phyloP scores from a whole-genome alignment of 2,888 invertebrate genomes.

The Epinotia nisella region DNA sequence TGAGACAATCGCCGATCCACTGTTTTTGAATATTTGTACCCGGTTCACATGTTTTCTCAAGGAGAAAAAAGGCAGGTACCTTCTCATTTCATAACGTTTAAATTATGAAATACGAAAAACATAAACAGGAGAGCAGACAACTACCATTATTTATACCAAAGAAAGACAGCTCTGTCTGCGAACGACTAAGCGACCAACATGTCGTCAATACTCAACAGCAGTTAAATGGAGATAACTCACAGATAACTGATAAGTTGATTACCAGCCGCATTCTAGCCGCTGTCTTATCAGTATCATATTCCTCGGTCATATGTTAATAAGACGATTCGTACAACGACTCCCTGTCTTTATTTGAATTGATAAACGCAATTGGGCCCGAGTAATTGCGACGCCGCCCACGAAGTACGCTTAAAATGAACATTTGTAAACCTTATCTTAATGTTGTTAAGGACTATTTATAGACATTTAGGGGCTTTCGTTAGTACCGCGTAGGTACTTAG shows the following conservation, averaged over 20 bases:
- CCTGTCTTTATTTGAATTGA: conserved; percentile 29
- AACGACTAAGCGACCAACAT: conserved; percentile 15
- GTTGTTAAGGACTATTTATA: conserved; percentile 9
- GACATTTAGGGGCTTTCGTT: not conserved
- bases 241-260: conserved; percentile 30
- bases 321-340: conserved; percentile 14
- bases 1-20: no score
- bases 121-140: not conserved
- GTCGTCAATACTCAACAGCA: conserved; percentile 32
- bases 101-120: not conserved
- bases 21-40: no score
- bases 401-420: conserved; percentile 4
- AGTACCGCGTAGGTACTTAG: not conserved
- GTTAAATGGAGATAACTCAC: conserved; percentile 3
- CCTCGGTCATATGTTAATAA: conserved; percentile 17
- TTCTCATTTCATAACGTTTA: not conserved
- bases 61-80: no score
- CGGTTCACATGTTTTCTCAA: no score
- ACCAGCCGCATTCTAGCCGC: not conserved
- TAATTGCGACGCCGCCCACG: conserved; percentile 31
- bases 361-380: conserved; percentile 32
- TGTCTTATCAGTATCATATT: conserved; percentile 7
- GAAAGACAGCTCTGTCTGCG: not conserved
- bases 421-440: conserved; percentile 6
- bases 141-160: not conserved